Evolutionary conservation across 1,140 invertebrate species (phyloP).

Genomic region (Lepidurus couesii): DNA sequence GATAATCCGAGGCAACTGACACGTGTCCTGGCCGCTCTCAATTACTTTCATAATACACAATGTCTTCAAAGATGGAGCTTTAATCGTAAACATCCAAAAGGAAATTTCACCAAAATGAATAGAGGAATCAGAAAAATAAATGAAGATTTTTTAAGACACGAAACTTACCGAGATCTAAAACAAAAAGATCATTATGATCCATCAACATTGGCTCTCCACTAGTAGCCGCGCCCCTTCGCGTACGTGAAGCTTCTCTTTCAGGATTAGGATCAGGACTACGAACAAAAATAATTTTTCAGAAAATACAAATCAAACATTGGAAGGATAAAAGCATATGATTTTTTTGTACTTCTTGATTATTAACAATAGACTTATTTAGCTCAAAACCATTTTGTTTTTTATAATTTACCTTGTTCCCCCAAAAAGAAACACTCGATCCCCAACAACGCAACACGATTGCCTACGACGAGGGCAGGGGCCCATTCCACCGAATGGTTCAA

Average conservation of each 20-base stretch:
- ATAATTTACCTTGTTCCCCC: conserved; percentile 68
- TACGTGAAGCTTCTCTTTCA: conserved; percentile 36
- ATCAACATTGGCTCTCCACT: conserved; percentile 47
- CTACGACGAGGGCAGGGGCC: conserved; percentile 64
- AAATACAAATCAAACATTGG: conserved; percentile 27
- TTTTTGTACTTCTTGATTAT: too few relatives aligned
- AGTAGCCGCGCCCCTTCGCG: conserved; percentile 35
- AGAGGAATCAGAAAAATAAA: conserved; percentile 23
- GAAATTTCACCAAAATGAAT: not conserved
- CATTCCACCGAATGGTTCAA: conserved; percentile 52
- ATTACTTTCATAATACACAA: conserved; percentile 58
- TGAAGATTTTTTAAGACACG: not conserved
- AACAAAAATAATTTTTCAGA: conserved; percentile 36
- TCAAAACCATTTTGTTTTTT: too few relatives aligned
- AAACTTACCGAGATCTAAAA: conserved; percentile 62
- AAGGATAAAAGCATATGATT: conserved; percentile 22
- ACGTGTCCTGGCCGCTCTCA: conserved; percentile 56
- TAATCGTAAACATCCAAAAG: conserved; percentile 37
- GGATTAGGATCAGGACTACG: conserved; percentile 39
- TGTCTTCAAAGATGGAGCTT: conserved; percentile 61
- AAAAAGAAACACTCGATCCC: conserved; percentile 68
- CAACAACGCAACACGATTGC: conserved; percentile 69
- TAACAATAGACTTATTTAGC: too few relatives aligned
- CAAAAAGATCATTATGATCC: conserved; percentile 70
- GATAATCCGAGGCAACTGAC: conserved; percentile 55